A percentile compares a stretch with the other conserved stretches of the same genome.
These are phyloP conservation scores for Scaptomyza montana DNA, from an alignment of 1,140 invertebrate genomes.

Conservation along the genomic window DNA sequence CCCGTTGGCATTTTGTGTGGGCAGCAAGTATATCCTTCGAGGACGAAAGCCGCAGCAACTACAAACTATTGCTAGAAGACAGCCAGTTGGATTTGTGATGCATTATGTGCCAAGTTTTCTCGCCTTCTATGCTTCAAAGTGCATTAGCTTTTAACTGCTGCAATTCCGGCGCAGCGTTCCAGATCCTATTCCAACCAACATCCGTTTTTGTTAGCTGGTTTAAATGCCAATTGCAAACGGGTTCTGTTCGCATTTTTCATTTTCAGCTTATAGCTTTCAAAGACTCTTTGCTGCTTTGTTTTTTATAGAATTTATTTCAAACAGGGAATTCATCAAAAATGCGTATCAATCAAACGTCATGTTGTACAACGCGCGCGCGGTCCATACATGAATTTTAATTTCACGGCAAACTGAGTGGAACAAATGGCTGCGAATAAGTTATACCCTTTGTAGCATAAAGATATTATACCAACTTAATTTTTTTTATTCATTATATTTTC, in stretches of 20 bases:
- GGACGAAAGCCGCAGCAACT: slow-evolving; percentile 5
- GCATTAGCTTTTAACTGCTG: slow-evolving; percentile 54
- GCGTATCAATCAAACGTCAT: slow-evolving; percentile 70
- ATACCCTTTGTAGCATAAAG: background rate
- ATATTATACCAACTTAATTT: no score
- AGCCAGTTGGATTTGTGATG: slow-evolving; percentile 44
- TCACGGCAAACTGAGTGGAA: slow-evolving; percentile 29
- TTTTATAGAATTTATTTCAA: background rate
- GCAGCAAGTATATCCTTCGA: slow-evolving; percentile 9
- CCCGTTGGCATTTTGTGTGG: slow-evolving; percentile 35
- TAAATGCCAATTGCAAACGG: slow-evolving; percentile 55
- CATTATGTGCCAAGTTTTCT: slow-evolving; percentile 64
- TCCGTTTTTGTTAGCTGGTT: slow-evolving; percentile 48
- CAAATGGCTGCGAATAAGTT: background rate
- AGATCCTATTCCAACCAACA: background rate
- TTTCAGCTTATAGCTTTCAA: slow-evolving; percentile 3
- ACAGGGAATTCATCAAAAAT: slow-evolving; percentile 24
- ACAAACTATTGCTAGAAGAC: slow-evolving; percentile 5
- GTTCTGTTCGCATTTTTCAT: slow-evolving; percentile 14
- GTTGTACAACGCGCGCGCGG: slow-evolving; percentile 29
- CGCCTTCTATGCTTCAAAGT: slow-evolving; percentile 47
- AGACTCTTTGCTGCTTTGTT: background rate
- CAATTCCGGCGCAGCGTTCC: background rate
- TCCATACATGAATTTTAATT: slow-evolving; percentile 53
- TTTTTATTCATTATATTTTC: no score